Evolutionary conservation across 2,888 invertebrate species (phyloP).

Genomic region (Ophion obscuratus): DNA sequence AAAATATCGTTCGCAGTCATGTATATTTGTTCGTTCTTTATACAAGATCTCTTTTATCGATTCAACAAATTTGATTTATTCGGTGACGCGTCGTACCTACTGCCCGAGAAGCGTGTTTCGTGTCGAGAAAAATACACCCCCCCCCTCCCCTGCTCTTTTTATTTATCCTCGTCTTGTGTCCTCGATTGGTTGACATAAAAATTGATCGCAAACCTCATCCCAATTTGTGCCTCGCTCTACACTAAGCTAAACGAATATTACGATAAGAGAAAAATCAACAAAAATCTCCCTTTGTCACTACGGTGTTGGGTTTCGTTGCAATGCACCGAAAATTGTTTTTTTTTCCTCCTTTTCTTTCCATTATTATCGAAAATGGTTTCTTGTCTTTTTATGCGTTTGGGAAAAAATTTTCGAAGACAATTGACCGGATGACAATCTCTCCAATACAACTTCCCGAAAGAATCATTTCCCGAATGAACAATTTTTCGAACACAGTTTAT

Average conservation of each 20-base stretch:
- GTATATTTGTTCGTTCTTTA: slow-evolving; percentile 44
- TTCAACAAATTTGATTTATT: slow-evolving; percentile 74
- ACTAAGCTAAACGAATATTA: not conserved
- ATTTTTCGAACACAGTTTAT: too few relatives aligned
- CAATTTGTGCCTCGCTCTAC: not conserved
- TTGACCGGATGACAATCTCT: too few relatives aligned
- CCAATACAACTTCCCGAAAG: too few relatives aligned
- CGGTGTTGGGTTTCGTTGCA: too few relatives aligned
- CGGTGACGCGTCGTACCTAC: slow-evolving; percentile 67
- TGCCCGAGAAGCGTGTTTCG: slow-evolving; percentile 46
- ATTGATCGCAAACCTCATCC: not conserved
- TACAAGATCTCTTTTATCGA: slow-evolving; percentile 69
- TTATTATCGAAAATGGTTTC: too few relatives aligned
- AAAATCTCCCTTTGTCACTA: not conserved
- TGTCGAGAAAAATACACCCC: slow-evolving; percentile 39
- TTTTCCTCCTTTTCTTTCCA: too few relatives aligned
- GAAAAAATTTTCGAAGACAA: too few relatives aligned
- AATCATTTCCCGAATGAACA: too few relatives aligned
- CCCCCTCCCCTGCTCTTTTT: slow-evolving; percentile 1
- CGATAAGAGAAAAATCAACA: not conserved
- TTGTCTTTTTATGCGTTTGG: too few relatives aligned
- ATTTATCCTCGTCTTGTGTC: slow-evolving; percentile 7
- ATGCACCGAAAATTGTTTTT: too few relatives aligned
- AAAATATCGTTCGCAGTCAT: slow-evolving; percentile 63
- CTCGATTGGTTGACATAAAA: not conserved